phyloP scores from a whole-genome alignment of 1,140 invertebrate genomes.

The Drosophila kikkawai region DNA sequence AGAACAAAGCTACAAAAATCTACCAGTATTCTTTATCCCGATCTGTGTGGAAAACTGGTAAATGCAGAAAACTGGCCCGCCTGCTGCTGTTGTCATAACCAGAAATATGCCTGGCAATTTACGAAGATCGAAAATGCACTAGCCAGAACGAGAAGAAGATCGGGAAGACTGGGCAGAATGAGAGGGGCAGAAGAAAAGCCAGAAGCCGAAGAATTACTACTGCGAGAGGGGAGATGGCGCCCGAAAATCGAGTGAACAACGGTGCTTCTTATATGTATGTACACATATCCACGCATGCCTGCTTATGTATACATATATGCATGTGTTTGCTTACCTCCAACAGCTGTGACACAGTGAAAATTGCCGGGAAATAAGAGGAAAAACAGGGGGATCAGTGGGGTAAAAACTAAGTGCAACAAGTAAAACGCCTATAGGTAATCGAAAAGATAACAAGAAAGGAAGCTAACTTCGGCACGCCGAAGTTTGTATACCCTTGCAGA shows the following conservation, averaged over 20 bases:
- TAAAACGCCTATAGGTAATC: not conserved
- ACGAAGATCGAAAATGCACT: constrained; percentile 28
- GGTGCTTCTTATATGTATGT: constrained; percentile 15
- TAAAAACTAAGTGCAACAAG: not conserved
- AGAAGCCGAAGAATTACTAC: constrained; percentile 13
- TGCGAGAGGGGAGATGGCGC: constrained; percentile 8
- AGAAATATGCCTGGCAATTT: constrained; percentile 18
- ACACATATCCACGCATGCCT: constrained; percentile 15
- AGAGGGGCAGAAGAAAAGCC: not conserved
- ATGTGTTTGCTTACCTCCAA: constrained; percentile 12
- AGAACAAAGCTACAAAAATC: constrained; percentile 43
- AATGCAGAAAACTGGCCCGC: constrained; percentile 39
- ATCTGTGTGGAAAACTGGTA: constrained; percentile 29
- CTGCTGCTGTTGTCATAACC: constrained; percentile 34
- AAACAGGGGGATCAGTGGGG: not conserved
- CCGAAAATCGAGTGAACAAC: constrained; percentile 27
- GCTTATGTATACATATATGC: not conserved
- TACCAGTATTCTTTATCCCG: not conserved
- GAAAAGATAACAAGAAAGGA: no score
- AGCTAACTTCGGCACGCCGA: no score
- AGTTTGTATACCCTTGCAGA: no score
- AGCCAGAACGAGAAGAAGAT: constrained; percentile 14
- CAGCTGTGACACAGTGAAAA: constrained; percentile 48
- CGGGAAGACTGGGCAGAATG: not conserved
- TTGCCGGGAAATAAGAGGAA: not conserved